A percentile compares a stretch with the other conserved stretches of the same genome.
Conservation (phyloP, 1,140 invertebrate species). For the Drosophila nikananu region DNA sequence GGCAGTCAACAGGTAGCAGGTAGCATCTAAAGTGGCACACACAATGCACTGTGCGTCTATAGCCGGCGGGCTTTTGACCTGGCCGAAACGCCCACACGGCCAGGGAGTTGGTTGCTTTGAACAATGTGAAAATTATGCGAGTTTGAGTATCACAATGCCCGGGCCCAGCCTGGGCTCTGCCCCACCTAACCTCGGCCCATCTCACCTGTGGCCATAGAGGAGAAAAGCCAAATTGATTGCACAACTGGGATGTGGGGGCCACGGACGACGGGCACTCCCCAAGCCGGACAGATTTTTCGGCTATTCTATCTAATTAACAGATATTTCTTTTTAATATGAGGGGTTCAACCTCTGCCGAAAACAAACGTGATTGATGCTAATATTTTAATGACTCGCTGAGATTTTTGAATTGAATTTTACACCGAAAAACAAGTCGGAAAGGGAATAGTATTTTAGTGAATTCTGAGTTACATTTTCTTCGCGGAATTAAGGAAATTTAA, state of each 20-base stretch:
- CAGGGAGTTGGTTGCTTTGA: conserved; percentile 33
- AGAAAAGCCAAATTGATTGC: conserved; percentile 37
- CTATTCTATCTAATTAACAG: conserved; percentile 14
- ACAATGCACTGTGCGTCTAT: conserved; percentile 41
- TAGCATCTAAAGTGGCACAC: conserved; percentile 32
- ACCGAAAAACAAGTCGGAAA: neutral
- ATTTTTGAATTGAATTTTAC: neutral
- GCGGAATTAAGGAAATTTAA: neutral
- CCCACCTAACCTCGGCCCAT: neutral
- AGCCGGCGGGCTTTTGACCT: conserved; percentile 66
- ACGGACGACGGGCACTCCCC: conserved; percentile 5
- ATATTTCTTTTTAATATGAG: conserved; percentile 14
- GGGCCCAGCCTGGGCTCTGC: conserved; percentile 4
- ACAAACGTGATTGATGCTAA: conserved; percentile 17
- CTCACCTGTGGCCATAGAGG: conserved; percentile 5
- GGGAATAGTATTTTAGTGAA: neutral
- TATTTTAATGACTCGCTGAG: neutral
- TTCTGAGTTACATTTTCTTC: neutral
- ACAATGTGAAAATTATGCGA: conserved; percentile 77
- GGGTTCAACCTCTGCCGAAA: neutral
- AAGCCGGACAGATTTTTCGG: conserved; percentile 14
- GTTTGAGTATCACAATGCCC: conserved; percentile 31
- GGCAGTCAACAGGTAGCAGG: conserved; percentile 28
- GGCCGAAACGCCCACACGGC: conserved; percentile 59
- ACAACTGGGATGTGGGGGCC: conserved; percentile 33